Base-by-base conservation (phyloP, 2,888 invertebrate genomes). In the Apamea sordens region DNA sequence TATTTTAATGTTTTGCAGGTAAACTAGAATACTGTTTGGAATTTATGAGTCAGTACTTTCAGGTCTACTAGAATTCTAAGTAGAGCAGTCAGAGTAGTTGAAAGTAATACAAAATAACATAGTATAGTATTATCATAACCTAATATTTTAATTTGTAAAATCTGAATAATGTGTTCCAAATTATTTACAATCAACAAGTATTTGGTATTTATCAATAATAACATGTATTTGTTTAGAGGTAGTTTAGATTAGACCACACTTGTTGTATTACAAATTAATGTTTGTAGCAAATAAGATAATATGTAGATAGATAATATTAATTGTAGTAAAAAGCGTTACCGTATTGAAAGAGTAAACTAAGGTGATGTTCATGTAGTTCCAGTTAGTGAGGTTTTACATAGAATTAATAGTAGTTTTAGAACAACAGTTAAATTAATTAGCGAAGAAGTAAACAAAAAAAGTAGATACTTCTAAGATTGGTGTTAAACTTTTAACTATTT, bases 81-180 rank as follows among this genome's bases (percentile, higher is more conserved):
- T 90, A 91, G 88, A 87, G 50, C 84, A 85, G 72, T 91, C 91
- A 64, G 95, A 98, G 98, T 98, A 83, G 71, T 79, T 73, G 13
- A 79, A 71, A 68, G 56, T 85, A 81, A 63, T 78, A 78, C 7
- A 44, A 64, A 63, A 77, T 74, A 80, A 82, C 82, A 63, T 69
- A 82, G 68, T 68, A 41, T 28, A 82, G 63, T 68, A 47, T 28
- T 61, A 44, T 32, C 3, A n/a, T 70, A 36, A 53, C 18, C 59
- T 41, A 65, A 69, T 41, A 21, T 67, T 59, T 44, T 28, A 41
- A 67, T 65, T 59, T n/a, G 24, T 0, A 56, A 78, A 50, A 41
- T 36, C 10, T 50, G 28, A 28, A 50, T 44, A 2, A 44, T 10
- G n/a, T 79, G 1, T 53, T 10, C 13, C 10, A 79, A 71, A 56